Percentiles rank a stretch among this genome's conserved stretches.
phyloP scores from a whole-genome alignment of 30 jellyfish, hydroid and myxozoan species.

The Pseudorhiza aurosa region DNA sequence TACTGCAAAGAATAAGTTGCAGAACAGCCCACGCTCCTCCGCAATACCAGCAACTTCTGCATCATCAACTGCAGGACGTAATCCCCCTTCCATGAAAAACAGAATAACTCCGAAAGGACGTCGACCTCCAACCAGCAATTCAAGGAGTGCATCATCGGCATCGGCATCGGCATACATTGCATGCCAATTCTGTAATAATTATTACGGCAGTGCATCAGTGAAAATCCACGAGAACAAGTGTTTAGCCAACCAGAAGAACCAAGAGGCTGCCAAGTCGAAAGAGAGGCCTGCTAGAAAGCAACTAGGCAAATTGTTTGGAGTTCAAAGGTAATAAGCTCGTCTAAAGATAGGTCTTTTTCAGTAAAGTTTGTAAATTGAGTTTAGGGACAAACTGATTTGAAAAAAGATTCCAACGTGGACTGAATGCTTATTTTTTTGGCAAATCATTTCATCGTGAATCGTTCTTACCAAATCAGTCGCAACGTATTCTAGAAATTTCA shows the following conservation, averaged over 20 bases:
- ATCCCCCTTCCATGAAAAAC: background rate
- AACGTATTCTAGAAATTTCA: too few relatives aligned
- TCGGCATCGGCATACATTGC: slow-evolving; percentile 24
- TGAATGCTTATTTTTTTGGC: too few relatives aligned
- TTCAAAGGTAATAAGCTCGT: background rate
- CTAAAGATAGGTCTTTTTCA: background rate
- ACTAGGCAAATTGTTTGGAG: slow-evolving; percentile 18
- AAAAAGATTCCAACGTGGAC: too few relatives aligned
- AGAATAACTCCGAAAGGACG: background rate
- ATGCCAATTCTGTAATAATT: slow-evolving; percentile 59
- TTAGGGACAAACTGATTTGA: background rate
- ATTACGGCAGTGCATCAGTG: slow-evolving; percentile 75
- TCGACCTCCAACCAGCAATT: background rate
- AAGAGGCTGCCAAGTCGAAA: slow-evolving; percentile 6
- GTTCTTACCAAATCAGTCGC: too few relatives aligned
- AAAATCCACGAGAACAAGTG: slow-evolving; percentile 67
- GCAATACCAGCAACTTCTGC: background rate
- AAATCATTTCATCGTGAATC: too few relatives aligned
- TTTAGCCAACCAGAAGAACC: slow-evolving; percentile 23
- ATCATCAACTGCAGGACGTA: background rate
- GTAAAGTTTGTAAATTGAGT: background rate
- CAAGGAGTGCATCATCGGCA: slow-evolving; percentile 5
- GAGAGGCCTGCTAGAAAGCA: slow-evolving; percentile 13
- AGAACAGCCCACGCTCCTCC: background rate
- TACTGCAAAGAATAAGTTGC: background rate